A percentile compares a stretch with the other conserved stretches of the same genome.
These are phyloP conservation scores for Papilio polytes DNA, from an alignment of 1,140 invertebrate genomes.

Conservation along the genomic window DNA sequence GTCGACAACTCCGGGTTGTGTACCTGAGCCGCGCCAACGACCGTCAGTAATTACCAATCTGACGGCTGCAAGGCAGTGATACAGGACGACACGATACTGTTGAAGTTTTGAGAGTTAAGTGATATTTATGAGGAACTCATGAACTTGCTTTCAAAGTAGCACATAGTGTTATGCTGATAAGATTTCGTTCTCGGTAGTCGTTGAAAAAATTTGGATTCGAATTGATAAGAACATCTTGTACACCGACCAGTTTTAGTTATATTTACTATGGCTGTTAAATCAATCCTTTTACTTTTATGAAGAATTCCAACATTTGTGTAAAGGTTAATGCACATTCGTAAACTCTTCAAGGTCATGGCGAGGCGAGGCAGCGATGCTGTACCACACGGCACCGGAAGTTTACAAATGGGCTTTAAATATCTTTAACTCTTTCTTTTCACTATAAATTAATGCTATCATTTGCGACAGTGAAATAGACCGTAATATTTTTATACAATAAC, in stretches of 20 bases:
- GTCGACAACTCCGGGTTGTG: conserved; percentile 86
- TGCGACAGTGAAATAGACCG: not conserved
- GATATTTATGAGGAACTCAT: conserved; percentile 51
- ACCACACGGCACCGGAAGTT: too few species aligned
- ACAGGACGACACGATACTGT: conserved; percentile 77
- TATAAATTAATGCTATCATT: not conserved
- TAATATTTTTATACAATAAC: conserved; percentile 24
- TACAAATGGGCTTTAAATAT: too few species aligned
- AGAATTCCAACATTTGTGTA: too few species aligned
- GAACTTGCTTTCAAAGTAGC: conserved; percentile 40
- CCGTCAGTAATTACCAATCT: conserved; percentile 64
- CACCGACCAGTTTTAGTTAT: too few species aligned
- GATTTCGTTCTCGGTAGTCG: conserved; percentile 1
- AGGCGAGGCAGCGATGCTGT: too few species aligned
- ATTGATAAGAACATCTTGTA: not conserved
- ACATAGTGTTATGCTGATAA: not conserved
- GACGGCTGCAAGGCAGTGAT: conserved; percentile 73
- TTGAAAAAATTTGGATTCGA: conserved; percentile 36
- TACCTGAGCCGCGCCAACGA: conserved; percentile 82
- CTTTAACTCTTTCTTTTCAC: too few species aligned
- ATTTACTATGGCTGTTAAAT: not conserved
- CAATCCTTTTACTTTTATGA: too few species aligned
- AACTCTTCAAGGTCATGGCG: too few species aligned
- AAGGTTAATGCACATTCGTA: too few species aligned
- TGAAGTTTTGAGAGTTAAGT: conserved; percentile 70